Conservation (phyloP, 2,113 vertebrate species). For the Marmota monax region DNA sequence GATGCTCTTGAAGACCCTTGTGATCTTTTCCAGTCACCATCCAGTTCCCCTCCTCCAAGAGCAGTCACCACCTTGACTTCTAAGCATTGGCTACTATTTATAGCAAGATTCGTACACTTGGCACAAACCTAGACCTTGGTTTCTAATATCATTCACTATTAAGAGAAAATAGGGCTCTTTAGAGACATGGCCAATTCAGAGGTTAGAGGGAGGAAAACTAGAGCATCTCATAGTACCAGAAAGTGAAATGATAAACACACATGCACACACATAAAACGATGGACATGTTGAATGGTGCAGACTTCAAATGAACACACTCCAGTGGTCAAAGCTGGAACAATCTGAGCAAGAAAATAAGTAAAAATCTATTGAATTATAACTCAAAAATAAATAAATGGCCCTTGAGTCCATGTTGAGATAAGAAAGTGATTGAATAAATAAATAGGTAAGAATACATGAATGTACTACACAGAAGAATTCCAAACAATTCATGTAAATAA, state of each 20-base stretch:
- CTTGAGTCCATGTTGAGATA: not conserved
- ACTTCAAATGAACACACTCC: not conserved
- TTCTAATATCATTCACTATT: not conserved
- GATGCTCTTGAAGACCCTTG: not conserved
- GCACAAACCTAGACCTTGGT: not conserved
- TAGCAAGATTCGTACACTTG: not conserved
- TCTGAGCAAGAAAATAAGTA: not conserved
- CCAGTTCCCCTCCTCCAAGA: no score
- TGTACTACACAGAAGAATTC: not conserved
- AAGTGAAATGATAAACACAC: not conserved
- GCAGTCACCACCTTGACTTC: not conserved
- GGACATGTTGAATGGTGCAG: not conserved
- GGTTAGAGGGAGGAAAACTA: not conserved
- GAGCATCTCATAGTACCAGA: not conserved
- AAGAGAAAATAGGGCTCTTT: not conserved
- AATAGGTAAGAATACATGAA: not conserved
- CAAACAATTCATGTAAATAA: not conserved
- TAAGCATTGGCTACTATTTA: not conserved
- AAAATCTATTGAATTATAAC: not conserved
- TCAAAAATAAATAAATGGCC: not conserved
- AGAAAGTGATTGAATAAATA: not conserved
- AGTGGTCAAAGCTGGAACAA: not conserved
- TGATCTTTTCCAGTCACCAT: not conserved
- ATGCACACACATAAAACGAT: not conserved
- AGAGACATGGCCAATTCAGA: not conserved